A percentile compares a stretch with the other conserved stretches of the same genome.
phyloP scores from a whole-genome alignment of 1,140 invertebrate genomes.

The Pseudomyrmex gracilis region DNA sequence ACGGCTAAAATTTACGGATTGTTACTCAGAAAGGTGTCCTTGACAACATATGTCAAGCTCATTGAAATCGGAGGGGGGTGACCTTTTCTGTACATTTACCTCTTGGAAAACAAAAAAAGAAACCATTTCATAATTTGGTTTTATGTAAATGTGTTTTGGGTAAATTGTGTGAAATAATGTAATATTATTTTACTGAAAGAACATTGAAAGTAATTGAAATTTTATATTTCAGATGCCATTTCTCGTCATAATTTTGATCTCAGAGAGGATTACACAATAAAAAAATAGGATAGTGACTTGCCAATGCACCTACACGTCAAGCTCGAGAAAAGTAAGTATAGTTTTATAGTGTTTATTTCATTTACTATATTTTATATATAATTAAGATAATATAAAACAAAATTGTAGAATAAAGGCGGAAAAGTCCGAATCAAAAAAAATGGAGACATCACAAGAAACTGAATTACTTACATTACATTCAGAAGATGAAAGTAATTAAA shows the following conservation, averaged over 20 bases:
- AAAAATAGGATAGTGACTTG: background rate
- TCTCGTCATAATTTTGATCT: background rate
- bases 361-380: too few species aligned
- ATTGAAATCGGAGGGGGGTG: too few species aligned
- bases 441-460: too few species aligned
- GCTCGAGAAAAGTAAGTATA: background rate
- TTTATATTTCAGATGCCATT: background rate
- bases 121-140: too few species aligned
- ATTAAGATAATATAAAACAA: background rate
- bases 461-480: too few species aligned
- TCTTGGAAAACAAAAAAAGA: too few species aligned
- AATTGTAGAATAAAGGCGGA: background rate
- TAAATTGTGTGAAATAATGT: background rate
- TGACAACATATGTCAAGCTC: too few species aligned
- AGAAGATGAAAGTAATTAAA: too few species aligned
- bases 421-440: too few species aligned
- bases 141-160: background rate
- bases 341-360: background rate
- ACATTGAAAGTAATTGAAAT: background rate
- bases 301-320: background rate
- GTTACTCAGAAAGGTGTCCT: too few species aligned
- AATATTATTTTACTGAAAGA: background rate
- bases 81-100: too few species aligned
- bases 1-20: too few species aligned
- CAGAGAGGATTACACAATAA: background rate